Conservation (phyloP, 1,140 invertebrate genomes). For the Copidosoma floridanum region DNA sequence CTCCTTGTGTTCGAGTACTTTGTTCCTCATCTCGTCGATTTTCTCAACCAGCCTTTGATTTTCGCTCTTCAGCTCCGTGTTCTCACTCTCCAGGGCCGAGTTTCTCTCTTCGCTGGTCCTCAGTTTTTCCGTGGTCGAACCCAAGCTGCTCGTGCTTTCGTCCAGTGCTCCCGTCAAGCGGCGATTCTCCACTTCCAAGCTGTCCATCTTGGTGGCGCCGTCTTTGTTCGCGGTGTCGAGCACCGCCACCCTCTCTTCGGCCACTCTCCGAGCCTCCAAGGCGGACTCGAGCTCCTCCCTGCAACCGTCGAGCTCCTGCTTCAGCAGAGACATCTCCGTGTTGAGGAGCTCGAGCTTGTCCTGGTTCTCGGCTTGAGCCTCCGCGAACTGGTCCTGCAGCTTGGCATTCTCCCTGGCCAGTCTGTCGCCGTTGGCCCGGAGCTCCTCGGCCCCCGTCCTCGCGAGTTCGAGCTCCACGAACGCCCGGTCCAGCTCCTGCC, state of each 20-base stretch:
- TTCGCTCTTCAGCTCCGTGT: background rate
- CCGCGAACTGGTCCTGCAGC: slow-evolving; percentile 39
- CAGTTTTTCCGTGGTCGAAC: slow-evolving; percentile 19
- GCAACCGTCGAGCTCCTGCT: slow-evolving; percentile 51
- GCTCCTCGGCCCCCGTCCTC: slow-evolving; percentile 27
- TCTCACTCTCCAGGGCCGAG: slow-evolving; percentile 20
- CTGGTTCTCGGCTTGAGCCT: slow-evolving; percentile 39
- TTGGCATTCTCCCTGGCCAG: slow-evolving; percentile 40
- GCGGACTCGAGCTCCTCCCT: slow-evolving; percentile 18
- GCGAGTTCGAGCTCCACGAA: slow-evolving; percentile 29
- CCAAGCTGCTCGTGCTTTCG: background rate
- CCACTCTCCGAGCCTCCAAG: background rate
- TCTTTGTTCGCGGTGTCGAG: background rate
- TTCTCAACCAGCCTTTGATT: background rate
- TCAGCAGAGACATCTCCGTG: slow-evolving; percentile 48
- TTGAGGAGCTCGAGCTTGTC: slow-evolving; percentile 53
- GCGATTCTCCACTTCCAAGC: slow-evolving; percentile 43
- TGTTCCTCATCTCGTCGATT: background rate
- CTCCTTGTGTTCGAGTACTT: background rate
- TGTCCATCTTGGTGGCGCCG: background rate
- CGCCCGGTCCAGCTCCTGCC: slow-evolving; percentile 40
- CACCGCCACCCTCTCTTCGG: background rate
- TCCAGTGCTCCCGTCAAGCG: slow-evolving; percentile 37
- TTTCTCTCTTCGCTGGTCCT: slow-evolving; percentile 34
- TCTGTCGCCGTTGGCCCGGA: slow-evolving; percentile 37